These are phyloP conservation scores for Ifrita kowaldi DNA, from an alignment of 2,113 vertebrate species.

Conservation along the genomic window DNA sequence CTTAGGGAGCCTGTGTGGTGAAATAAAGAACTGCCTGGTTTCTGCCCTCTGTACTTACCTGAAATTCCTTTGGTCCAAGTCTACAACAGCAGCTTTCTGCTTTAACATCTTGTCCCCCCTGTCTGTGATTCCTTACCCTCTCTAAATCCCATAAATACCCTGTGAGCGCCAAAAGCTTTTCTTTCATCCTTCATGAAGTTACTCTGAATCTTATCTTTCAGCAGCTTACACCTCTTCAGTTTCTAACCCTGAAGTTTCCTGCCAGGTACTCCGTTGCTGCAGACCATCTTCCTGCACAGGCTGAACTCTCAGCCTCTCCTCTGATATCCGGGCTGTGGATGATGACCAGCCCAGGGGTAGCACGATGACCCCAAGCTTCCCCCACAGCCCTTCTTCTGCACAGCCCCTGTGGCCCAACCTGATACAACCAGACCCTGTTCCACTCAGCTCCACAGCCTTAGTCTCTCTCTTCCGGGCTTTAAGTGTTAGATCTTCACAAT, in stretches of 20 bases:
- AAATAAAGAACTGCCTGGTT: background rate
- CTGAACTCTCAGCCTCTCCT: background rate
- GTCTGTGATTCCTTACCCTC: background rate
- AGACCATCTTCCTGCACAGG: background rate
- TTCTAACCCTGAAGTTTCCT: background rate
- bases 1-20: background rate
- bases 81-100: background rate
- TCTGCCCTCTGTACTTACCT: background rate
- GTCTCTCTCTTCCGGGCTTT: background rate
- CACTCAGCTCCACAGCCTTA: background rate
- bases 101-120: background rate
- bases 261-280: background rate
- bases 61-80: background rate
- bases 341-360: background rate
- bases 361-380: rapidly evolving
- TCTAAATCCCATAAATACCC: background rate
- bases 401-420: background rate
- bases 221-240: background rate
- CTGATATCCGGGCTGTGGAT: rapidly evolving
- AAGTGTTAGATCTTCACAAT: background rate
- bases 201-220: background rate
- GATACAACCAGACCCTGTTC: background rate
- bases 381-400: background rate
- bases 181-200: background rate
- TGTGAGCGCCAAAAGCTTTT: background rate